Conservation (phyloP, 2,797 vertebrate genomes). For the Dromococcyx pavoninus region DNA sequence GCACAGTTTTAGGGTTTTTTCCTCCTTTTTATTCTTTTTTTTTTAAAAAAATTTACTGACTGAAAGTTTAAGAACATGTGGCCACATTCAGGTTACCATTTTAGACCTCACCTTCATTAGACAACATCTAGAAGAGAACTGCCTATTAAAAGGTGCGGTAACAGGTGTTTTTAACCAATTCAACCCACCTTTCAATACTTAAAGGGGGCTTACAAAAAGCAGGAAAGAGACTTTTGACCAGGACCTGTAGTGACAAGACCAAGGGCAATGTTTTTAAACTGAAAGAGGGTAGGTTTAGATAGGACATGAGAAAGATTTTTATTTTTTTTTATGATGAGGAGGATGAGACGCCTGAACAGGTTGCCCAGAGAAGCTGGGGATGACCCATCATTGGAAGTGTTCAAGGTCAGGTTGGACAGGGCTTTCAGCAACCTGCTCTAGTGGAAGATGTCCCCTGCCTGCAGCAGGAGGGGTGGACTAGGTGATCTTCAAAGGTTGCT, state of each 20-base stretch:
- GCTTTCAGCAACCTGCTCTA: background rate
- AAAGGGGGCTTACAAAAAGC: background rate
- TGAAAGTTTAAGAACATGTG: background rate
- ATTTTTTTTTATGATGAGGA: accelerated
- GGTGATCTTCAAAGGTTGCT: background rate
- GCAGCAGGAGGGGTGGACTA: accelerated
- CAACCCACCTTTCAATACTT: background rate
- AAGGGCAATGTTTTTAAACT: background rate
- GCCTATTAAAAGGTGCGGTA: background rate
- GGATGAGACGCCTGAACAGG: background rate
- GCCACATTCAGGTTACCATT: background rate
- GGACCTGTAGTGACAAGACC: background rate
- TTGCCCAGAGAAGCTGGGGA: background rate
- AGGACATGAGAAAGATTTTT: background rate
- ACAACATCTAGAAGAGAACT: background rate
- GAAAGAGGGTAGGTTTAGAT: background rate
- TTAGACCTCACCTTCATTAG: background rate
- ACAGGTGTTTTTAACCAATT: background rate
- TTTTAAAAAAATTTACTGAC: background rate
- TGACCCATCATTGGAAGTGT: background rate
- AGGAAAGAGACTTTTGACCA: background rate
- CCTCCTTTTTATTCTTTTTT: background rate
- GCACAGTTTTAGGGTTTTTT: accelerated
- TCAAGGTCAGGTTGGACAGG: accelerated
- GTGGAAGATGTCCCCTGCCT: background rate